These are phyloP conservation scores for Drusus annulatus DNA, from an alignment of 1,140 invertebrate genomes.

Conservation along the genomic window DNA sequence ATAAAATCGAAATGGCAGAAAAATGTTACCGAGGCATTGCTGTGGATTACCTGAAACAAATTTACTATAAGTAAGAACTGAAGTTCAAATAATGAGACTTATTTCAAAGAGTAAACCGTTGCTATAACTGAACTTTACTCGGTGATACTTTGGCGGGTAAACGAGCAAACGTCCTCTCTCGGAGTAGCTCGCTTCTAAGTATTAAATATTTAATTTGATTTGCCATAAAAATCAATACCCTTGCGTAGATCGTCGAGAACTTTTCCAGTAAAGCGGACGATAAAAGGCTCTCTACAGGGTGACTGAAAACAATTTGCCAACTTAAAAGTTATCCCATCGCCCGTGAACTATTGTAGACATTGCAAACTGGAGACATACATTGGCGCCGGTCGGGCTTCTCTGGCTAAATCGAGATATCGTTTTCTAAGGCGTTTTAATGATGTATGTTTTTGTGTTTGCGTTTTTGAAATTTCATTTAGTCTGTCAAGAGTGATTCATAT, in stretches of 20 bases:
- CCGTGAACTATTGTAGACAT: constrained; percentile 1
- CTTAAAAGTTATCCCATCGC: constrained; percentile 30
- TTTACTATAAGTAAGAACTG: too few relatives aligned
- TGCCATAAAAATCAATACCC: constrained; percentile 37
- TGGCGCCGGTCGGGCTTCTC: neutral
- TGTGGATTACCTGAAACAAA: too few relatives aligned
- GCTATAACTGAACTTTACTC: too few relatives aligned
- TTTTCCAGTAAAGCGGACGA: constrained; percentile 32
- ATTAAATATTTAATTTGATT: constrained; percentile 41
- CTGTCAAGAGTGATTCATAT: too few relatives aligned
- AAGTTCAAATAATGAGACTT: too few relatives aligned
- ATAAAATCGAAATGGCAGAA: too few relatives aligned
- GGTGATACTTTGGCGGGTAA: neutral
- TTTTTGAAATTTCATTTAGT: too few relatives aligned
- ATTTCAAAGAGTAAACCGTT: too few relatives aligned
- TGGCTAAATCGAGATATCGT: too few relatives aligned
- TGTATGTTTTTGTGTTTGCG: too few relatives aligned
- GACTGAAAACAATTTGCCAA: constrained; percentile 36
- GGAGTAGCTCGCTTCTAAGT: neutral
- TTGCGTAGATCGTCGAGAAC: constrained; percentile 31
- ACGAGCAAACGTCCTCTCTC: neutral
- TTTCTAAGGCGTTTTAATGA: too few relatives aligned
- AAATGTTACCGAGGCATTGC: too few relatives aligned
- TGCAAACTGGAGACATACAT: neutral
- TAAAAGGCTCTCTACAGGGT: constrained; percentile 33